phyloP scores from a whole-genome alignment of 2,888 invertebrate species.

The Lomographa bimaculata region DNA sequence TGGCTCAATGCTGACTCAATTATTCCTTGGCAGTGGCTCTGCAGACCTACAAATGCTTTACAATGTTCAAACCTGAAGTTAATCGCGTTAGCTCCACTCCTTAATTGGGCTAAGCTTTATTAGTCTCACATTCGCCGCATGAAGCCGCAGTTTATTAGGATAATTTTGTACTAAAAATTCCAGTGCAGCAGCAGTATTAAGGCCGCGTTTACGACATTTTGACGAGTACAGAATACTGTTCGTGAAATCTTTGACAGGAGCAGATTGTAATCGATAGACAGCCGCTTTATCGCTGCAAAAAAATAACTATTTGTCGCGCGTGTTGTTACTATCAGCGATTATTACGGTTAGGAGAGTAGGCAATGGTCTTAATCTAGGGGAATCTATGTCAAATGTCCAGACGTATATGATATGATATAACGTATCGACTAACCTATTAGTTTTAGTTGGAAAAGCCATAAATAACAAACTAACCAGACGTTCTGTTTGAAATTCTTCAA shows the following conservation, averaged over 20 bases:
- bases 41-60: slow-evolving; percentile 27
- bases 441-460: slow-evolving; percentile 9
- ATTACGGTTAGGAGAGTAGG: slow-evolving; percentile 58
- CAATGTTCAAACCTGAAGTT: slow-evolving; percentile 21
- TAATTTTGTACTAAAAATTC: slow-evolving; percentile 28
- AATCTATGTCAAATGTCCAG: slow-evolving; percentile 43
- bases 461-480: slow-evolving; percentile 1
- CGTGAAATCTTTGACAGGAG: slow-evolving; percentile 41
- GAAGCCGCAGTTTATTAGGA: slow-evolving; percentile 25
- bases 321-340: slow-evolving; percentile 46
- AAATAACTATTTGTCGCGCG: slow-evolving; percentile 35
- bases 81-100: slow-evolving; percentile 27
- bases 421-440: slow-evolving; percentile 6
- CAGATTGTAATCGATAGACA: slow-evolving; percentile 20
- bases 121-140: slow-evolving; percentile 18
- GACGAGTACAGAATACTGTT: slow-evolving; percentile 39
- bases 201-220: slow-evolving; percentile 34
- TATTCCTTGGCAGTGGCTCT: slow-evolving; percentile 22
- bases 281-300: slow-evolving; percentile 42
- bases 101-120: slow-evolving; percentile 38
- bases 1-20: slow-evolving; percentile 9
- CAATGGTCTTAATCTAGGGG: slow-evolving; percentile 49
- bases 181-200: slow-evolving; percentile 28
- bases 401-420: slow-evolving; percentile 20
- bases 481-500: slow-evolving; percentile 16